Conservation (phyloP, 2,888 invertebrate genomes). For the Lysandra bellargus region DNA sequence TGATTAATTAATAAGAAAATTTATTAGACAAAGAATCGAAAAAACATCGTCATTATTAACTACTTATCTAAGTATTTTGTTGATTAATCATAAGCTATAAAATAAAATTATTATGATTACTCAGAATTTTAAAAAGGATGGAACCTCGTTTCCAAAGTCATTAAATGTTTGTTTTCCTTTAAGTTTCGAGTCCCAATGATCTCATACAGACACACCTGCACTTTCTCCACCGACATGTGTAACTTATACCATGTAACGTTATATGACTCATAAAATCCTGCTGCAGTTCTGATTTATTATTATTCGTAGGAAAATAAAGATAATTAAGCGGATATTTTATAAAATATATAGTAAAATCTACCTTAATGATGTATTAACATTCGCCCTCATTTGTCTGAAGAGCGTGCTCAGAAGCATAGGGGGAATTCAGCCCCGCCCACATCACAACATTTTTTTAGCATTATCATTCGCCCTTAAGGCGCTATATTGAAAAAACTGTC, state of each 20-base stretch:
- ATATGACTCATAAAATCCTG: neutral
- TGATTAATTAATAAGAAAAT: too few relatives aligned
- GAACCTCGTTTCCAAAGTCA: neutral
- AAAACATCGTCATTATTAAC: neutral
- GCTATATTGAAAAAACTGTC: too few relatives aligned
- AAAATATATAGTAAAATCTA: too few relatives aligned
- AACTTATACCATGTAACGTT: neutral
- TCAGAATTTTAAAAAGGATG: neutral
- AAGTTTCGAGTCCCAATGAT: neutral
- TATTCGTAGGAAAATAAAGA: neutral
- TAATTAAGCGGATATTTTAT: too few relatives aligned
- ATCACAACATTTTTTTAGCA: too few relatives aligned
- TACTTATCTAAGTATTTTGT: too few relatives aligned
- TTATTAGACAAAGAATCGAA: too few relatives aligned
- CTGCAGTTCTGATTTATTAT: neutral
- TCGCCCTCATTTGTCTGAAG: too few relatives aligned
- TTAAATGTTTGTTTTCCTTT: neutral
- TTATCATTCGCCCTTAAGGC: too few relatives aligned
- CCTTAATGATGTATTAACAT: too few relatives aligned
- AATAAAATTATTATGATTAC: neutral
- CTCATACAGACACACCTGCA: slow-evolving; percentile 8
- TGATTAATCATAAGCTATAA: neutral
- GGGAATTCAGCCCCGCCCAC: too few relatives aligned
- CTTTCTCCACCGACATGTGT: neutral
- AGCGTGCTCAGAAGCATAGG: too few relatives aligned